phyloP scores from a whole-genome alignment of 2,888 invertebrate species.

The Chrysotoxum bicinctum region DNA sequence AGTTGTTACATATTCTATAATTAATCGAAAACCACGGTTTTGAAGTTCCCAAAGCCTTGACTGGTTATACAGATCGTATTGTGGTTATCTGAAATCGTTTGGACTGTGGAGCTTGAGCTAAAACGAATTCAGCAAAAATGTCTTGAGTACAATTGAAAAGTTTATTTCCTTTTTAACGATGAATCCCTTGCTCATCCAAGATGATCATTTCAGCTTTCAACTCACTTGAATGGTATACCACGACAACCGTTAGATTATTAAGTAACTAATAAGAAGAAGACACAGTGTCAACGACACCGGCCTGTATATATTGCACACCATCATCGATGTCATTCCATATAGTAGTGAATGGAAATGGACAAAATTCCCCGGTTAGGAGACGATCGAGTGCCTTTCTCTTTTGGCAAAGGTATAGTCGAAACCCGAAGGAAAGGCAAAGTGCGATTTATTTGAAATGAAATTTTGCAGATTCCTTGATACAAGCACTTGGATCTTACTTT shows the following conservation, averaged over 20 bases:
- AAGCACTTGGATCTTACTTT: conserved; percentile 32
- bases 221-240: conserved; percentile 45
- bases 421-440: conserved; percentile 10
- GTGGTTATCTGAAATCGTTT: no score
- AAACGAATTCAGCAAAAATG: background rate
- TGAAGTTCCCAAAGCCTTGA: no score
- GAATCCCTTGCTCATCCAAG: conserved; percentile 45
- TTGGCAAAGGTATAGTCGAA: conserved; percentile 13
- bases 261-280: conserved; percentile 55
- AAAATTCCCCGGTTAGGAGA: conserved; percentile 27
- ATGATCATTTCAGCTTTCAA: conserved; percentile 2
- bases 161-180: conserved; percentile 1
- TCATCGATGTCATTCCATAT: conserved; percentile 52
- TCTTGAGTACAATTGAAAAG: conserved; percentile 28
- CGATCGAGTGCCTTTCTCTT: conserved; percentile 64
- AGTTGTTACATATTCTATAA: no score
- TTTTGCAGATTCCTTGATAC: conserved; percentile 61
- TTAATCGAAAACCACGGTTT: no score
- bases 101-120: no score
- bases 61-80: no score
- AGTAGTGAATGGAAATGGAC: conserved; percentile 51
- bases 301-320: conserved; percentile 2
- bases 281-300: conserved; percentile 40
- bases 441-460: conserved; percentile 69
- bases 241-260: conserved; percentile 35